Evolutionary conservation across 2,888 invertebrate genomes (phyloP).

Genomic region (Margaritifera margaritifera): DNA sequence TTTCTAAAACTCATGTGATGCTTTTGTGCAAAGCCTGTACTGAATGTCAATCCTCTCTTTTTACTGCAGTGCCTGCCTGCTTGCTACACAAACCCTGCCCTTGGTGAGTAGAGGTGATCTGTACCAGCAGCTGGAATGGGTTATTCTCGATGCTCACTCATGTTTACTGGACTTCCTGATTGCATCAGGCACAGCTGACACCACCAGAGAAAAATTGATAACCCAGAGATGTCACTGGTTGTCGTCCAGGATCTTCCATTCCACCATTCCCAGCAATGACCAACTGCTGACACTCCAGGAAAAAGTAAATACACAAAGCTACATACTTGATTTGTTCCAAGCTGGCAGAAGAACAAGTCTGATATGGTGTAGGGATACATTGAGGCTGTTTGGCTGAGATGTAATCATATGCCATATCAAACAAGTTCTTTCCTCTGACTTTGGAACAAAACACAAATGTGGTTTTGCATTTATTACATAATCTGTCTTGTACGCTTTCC

Average conservation of each 20-base stretch:
- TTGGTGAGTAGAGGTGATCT: constrained; percentile 63
- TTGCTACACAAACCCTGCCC: constrained; percentile 64
- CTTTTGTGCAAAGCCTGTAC: constrained; percentile 7
- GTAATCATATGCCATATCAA: too few relatives aligned
- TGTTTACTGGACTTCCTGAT: constrained; percentile 60
- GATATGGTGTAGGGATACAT: too few relatives aligned
- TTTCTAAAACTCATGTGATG: background rate
- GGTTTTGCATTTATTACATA: too few relatives aligned
- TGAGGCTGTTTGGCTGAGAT: too few relatives aligned
- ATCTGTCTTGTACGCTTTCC: too few relatives aligned
- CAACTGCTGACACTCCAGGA: constrained; percentile 65
- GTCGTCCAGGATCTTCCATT: constrained; percentile 64
- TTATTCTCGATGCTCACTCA: constrained; percentile 68
- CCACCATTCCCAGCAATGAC: constrained; percentile 65
- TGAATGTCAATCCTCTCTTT: background rate
- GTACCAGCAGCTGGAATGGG: constrained; percentile 70
- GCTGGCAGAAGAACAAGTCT: too few relatives aligned
- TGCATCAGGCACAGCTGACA: constrained; percentile 42
- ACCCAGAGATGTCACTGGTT: constrained; percentile 64
- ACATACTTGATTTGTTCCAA: too few relatives aligned
- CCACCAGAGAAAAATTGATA: constrained; percentile 48
- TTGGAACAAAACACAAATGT: too few relatives aligned
- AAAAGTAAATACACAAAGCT: constrained; percentile 33
- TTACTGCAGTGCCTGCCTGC: constrained; percentile 60
- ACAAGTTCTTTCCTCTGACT: too few relatives aligned